A percentile compares a stretch with the other conserved stretches of the same genome.
Evolutionary conservation across 2,797 vertebrate species (phyloP).

Genomic region (Echeneis naucrates): DNA sequence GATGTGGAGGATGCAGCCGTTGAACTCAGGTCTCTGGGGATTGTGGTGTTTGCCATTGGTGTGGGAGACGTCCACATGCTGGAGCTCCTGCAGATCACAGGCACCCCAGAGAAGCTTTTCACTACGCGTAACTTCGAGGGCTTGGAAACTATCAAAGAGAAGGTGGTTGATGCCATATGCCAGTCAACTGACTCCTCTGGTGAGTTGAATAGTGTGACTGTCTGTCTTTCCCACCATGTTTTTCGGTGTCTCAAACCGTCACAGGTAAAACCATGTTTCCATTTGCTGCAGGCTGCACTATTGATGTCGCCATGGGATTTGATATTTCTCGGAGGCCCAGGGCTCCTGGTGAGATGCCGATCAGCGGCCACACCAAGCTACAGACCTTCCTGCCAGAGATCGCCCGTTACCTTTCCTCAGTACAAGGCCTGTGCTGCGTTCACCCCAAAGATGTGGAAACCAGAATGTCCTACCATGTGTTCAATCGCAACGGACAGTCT

Average conservation of each 20-base stretch:
- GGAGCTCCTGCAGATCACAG: constrained; percentile 81
- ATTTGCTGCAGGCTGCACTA: constrained; percentile 71
- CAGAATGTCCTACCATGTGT: constrained; percentile 78
- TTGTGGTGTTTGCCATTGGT: constrained; percentile 80
- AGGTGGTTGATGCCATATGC: constrained; percentile 66
- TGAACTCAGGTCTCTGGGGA: constrained; percentile 51
- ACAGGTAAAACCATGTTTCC: not conserved
- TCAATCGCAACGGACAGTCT: constrained; percentile 35
- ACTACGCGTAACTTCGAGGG: constrained; percentile 53
- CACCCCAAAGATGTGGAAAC: constrained; percentile 2
- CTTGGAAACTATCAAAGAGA: constrained; percentile 57
- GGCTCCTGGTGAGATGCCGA: constrained; percentile 23
- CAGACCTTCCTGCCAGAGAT: constrained; percentile 75
- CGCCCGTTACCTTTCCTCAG: constrained; percentile 58
- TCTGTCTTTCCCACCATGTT: not conserved
- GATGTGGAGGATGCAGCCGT: constrained; percentile 61
- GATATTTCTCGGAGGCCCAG: constrained; percentile 76
- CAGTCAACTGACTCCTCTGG: rapidly evolving
- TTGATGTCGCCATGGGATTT: constrained; percentile 86
- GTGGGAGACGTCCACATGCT: constrained; percentile 61
- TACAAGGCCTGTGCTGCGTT: constrained; percentile 80
- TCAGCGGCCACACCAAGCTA: constrained; percentile 72
- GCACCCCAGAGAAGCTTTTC: constrained; percentile 63
- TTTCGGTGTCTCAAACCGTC: not conserved
- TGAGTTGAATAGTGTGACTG: constrained; percentile 22